Base-by-base conservation (phyloP, 2,888 invertebrate genomes). In the Chymomyza procnemis region DNA sequence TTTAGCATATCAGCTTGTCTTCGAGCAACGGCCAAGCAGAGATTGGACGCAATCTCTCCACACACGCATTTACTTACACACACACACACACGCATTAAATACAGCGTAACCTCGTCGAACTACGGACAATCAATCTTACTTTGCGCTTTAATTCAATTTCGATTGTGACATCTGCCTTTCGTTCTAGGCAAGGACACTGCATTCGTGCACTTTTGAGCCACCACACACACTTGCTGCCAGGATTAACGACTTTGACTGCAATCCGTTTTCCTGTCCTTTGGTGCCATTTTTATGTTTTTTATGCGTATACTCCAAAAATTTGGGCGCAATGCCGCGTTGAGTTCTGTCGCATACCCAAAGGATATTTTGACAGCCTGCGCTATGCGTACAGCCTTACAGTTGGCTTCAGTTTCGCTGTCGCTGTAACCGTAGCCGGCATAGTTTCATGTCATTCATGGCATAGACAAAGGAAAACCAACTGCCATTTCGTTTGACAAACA, bases 121-220 rank as follows among this genome's bases (percentile, higher is more conserved):
- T 87, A 76, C 79, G 84, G 88, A 89, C 90, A 90, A 90, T 90
- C 90, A 90, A 90, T 90, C 90, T 90, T 88, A 84, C 87, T 89
- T 89, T 87, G 86, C 82, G 86, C 89, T 90, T 90, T 90, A 90
- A 90, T 90, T 90, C 90, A 90, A 90, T 90, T 90, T 89, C 90
- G 85, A 89, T 89, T 90, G 90, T 90, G 90, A 90, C 90, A 90
- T 90, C 90, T 90, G 90, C 89, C 90, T 89, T 86, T 79, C 85
- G 66, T 63, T 61, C 60, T 59, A 67, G 64, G 56, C 61, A 61
- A 63, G 66, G 57, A 63, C 67, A 69, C 56, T 54, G 22, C 64
- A 61, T 14, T 48, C 55, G 50, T 69, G 63, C 70, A 69, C 60
- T 73, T 61, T 34, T n/a, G 60, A 48, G 46, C 52, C 50, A 50